Conservation (phyloP, 1,140 invertebrate genomes). For the Littorina saxatilis region DNA sequence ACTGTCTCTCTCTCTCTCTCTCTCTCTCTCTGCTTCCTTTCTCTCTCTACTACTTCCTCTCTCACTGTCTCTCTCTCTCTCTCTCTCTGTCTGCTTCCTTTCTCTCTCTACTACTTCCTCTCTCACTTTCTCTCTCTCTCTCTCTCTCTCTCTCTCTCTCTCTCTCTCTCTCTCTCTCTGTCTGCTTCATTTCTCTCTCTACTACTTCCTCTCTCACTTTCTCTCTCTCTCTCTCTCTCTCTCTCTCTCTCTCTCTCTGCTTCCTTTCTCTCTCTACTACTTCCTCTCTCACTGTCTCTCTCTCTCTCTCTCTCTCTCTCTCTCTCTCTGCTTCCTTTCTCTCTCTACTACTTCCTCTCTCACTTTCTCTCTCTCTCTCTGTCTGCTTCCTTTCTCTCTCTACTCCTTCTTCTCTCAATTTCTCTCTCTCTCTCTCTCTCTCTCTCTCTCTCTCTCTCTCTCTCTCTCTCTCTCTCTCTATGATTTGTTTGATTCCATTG, state of each 20-base stretch:
- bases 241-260: neutral
- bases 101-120: neutral
- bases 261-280: neutral
- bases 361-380: too few relatives aligned
- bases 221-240: too few relatives aligned
- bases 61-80: constrained; percentile 20
- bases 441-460: too few relatives aligned
- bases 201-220: too few relatives aligned
- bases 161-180: neutral
- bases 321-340: neutral
- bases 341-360: constrained; percentile 26
- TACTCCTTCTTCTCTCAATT: too few relatives aligned
- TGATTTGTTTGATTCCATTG: too few relatives aligned
- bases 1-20: neutral
- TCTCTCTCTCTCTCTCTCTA: too few relatives aligned
- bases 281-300: neutral
- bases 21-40: neutral
- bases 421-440: too few relatives aligned
- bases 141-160: neutral
- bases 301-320: neutral
- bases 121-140: constrained; percentile 4
- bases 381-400: constrained; percentile 33
- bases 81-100: constrained; percentile 17
- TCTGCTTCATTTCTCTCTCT: neutral
- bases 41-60: constrained; percentile 20